A percentile compares a stretch with the other conserved stretches of the same genome.
Conservation (phyloP, 2,113 vertebrate genomes). For the Marcusenius ussheri region DNA sequence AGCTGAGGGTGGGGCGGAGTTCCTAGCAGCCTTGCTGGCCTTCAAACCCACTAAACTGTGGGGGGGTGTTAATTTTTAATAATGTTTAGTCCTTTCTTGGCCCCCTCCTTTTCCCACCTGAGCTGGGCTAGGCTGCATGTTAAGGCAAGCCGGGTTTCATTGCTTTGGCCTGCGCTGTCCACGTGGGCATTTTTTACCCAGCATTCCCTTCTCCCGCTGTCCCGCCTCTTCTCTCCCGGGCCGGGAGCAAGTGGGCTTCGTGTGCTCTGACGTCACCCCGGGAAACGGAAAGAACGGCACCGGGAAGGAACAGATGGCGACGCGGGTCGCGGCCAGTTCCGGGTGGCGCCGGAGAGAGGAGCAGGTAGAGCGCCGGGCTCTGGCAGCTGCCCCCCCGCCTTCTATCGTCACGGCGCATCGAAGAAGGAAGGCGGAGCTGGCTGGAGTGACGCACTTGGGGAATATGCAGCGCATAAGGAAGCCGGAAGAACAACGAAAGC, state of each 20-base stretch:
- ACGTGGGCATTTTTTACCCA: neutral
- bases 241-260: neutral
- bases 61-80: neutral
- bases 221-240: neutral
- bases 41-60: neutral
- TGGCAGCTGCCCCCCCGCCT: neutral
- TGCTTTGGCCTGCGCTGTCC: neutral
- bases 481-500: neutral
- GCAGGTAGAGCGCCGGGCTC: neutral
- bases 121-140: neutral
- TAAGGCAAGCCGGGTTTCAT: neutral
- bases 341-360: neutral
- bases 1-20: neutral
- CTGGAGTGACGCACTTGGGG: neutral
- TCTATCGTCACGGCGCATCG: neutral
- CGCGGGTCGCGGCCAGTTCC: neutral
- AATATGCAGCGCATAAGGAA: neutral
- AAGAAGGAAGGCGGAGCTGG: neutral
- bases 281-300: neutral
- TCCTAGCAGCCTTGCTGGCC: neutral
- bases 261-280: neutral
- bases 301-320: constrained; percentile 6
- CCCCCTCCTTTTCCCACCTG: neutral
- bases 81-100: neutral
- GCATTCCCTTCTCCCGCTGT: neutral